Base-by-base conservation (phyloP, 2,797 vertebrate species). In the Lagorchestes hirsutus region DNA sequence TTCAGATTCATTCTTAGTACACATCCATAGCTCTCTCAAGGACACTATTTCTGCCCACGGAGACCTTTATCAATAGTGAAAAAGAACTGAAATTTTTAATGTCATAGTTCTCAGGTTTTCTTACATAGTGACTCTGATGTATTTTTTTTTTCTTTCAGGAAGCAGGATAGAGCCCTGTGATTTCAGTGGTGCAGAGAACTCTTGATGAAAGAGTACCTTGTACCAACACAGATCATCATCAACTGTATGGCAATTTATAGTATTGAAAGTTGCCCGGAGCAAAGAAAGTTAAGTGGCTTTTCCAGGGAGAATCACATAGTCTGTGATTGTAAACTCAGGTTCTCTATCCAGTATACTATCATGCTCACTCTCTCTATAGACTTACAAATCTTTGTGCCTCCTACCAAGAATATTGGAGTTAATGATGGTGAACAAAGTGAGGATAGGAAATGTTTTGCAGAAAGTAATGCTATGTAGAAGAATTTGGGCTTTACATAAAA, bases 401-500 rank as follows among this genome's bases (percentile, higher is more conserved):
- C 28, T 94, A 55, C 34, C n/a, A 56, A 58, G 93, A 93, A 62
- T 34, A 28, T 16, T 55, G 55, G 67, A 40, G 16, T 22, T 82
- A 46, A 0, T 62, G 31, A 55, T 34, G 16, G 90, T 12, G 13
- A 95, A 97, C 54, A 22, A 93, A 52, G 0, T 14, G 1, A 95
- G 54, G 12, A 92, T 93, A 1, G 24, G 93, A 28, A 97, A 96
- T 27, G 10, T 0, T 95, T 58, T 1, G 11, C 57, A 62, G 16
- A 93, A 74, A 93, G 24, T 74, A 90, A 59, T 74, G 92, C 94
- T 94, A 95, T 29, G 90, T 92, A 90, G 93, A 96, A 57, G 11
- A 40, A 22, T 31, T 22, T 94, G 27, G 92, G 90, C 59, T 95
- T 93, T 91, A 94, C 94, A 96, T 96, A 96, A 92, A 93, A 93